Evolutionary conservation across 2,888 invertebrate genomes (phyloP).

Genomic region (Eristalis tenax): DNA sequence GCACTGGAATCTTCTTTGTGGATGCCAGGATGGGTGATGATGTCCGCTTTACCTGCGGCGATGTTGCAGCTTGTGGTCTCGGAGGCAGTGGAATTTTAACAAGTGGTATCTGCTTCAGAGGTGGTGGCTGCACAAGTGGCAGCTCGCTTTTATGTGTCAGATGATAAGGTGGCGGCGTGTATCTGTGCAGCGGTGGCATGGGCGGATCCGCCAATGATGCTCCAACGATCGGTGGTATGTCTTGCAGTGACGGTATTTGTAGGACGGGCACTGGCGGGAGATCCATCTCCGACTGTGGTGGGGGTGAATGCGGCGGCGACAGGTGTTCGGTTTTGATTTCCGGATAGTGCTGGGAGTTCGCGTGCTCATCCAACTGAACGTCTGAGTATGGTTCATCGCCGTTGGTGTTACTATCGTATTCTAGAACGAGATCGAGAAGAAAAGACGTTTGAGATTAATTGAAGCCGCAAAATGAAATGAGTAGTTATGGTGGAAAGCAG

Average conservation of each 20-base stretch:
- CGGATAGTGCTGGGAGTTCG: constrained; percentile 73
- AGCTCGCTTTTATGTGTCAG: constrained; percentile 58
- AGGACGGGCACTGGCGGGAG: constrained; percentile 40
- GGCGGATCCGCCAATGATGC: not conserved
- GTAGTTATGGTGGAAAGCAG: not conserved
- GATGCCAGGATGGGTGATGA: constrained; percentile 8
- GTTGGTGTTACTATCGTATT: constrained; percentile 55
- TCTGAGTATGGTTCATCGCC: constrained; percentile 39
- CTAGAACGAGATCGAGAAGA: constrained; percentile 7
- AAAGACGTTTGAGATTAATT: not conserved
- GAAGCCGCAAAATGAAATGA: not conserved
- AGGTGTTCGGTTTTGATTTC: constrained; percentile 41
- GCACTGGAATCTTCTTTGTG: constrained; percentile 57
- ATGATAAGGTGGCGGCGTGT: constrained; percentile 47
- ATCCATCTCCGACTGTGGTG: constrained; percentile 16
- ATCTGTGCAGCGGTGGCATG: constrained; percentile 57
- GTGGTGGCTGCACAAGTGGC: constrained; percentile 42
- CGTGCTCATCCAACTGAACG: constrained; percentile 59
- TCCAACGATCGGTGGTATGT: constrained; percentile 3
- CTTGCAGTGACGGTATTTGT: constrained; percentile 24
- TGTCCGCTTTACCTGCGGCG: not conserved
- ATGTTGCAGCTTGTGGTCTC: constrained; percentile 65
- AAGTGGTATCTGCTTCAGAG: constrained; percentile 55
- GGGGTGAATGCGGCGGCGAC: constrained; percentile 44
- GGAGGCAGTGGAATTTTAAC: constrained; percentile 54